Conservation (phyloP, 2,888 invertebrate species). For the Drosophila formosana region DNA sequence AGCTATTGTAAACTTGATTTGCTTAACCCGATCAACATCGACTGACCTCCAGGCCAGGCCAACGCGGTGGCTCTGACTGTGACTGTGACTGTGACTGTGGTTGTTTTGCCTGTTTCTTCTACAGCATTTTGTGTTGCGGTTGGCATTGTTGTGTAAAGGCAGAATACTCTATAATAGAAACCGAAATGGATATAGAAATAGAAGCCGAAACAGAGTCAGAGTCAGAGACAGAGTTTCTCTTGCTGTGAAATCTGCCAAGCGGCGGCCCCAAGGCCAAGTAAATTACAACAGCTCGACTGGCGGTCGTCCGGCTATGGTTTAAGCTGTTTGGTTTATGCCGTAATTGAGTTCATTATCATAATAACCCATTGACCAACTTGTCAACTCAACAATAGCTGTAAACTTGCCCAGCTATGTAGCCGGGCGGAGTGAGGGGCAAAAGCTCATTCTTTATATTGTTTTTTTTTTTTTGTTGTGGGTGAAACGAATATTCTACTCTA, state of each 20-base stretch:
- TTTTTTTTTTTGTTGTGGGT: conserved; percentile 15
- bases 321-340: conserved; percentile 47
- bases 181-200: conserved; percentile 46
- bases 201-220: conserved; percentile 32
- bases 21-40: conserved; percentile 55
- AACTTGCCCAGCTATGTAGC: conserved; percentile 20
- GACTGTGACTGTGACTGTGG: conserved; percentile 21
- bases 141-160: conserved; percentile 67
- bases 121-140: conserved; percentile 22
- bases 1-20: conserved; percentile 71
- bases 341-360: conserved; percentile 82
- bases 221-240: conserved; percentile 56
- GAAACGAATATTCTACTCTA: conserved; percentile 17
- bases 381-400: conserved; percentile 61
- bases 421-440: background rate
- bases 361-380: conserved; percentile 80
- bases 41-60: conserved; percentile 68
- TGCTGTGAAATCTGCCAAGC: conserved; percentile 77
- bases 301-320: conserved; percentile 50
- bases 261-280: conserved; percentile 42
- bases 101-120: conserved; percentile 38
- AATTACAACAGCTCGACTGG: conserved; percentile 57
- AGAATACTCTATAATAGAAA: conserved; percentile 50
- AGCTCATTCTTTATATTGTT: conserved; percentile 1
- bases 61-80: background rate